These are phyloP conservation scores for Cuculus canorus DNA, from an alignment of 2,797 vertebrate genomes.

Conservation along the genomic window DNA sequence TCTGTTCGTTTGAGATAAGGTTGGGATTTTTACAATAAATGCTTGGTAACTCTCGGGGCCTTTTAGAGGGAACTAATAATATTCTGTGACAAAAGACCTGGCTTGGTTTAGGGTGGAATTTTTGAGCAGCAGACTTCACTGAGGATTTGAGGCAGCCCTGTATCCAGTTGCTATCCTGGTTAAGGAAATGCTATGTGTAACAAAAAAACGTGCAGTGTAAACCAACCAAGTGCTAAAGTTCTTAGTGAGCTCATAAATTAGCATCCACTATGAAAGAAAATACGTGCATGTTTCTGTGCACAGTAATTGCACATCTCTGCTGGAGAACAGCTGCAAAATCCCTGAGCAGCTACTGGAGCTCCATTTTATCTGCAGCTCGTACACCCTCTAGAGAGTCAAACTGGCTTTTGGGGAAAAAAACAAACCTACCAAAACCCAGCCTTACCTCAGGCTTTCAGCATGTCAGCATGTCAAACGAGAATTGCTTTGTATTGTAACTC, in stretches of 20 bases:
- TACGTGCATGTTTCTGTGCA: not conserved
- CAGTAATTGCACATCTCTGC: conserved; percentile 42
- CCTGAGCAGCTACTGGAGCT: not conserved
- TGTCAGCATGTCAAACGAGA: not conserved
- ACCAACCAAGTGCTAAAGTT: not conserved
- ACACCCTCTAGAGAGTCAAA: not conserved
- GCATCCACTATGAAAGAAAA: conserved; percentile 51
- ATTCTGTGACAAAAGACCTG: conserved; percentile 31
- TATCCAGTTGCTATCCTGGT: conserved; percentile 15
- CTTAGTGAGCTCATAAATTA: conserved; percentile 47
- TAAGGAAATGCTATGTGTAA: conserved; percentile 21
- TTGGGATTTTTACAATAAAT: not conserved
- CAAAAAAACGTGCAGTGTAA: conserved; percentile 30
- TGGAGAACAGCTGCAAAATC: conserved; percentile 63
- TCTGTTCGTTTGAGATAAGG: not conserved
- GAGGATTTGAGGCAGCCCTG: conserved; percentile 5
- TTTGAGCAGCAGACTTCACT: not conserved
- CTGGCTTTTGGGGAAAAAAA: not conserved
- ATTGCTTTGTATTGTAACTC: not conserved
- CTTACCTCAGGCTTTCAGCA: not conserved
- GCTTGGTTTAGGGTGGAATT: conserved; percentile 18
- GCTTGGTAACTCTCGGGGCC: not conserved
- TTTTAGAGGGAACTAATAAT: conserved; percentile 16
- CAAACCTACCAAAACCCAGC: not conserved
- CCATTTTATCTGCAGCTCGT: not conserved